A percentile compares a stretch with the other conserved stretches of the same genome.
phyloP scores from a whole-genome alignment of 2,113 vertebrate genomes.

The Corvus cornix region DNA sequence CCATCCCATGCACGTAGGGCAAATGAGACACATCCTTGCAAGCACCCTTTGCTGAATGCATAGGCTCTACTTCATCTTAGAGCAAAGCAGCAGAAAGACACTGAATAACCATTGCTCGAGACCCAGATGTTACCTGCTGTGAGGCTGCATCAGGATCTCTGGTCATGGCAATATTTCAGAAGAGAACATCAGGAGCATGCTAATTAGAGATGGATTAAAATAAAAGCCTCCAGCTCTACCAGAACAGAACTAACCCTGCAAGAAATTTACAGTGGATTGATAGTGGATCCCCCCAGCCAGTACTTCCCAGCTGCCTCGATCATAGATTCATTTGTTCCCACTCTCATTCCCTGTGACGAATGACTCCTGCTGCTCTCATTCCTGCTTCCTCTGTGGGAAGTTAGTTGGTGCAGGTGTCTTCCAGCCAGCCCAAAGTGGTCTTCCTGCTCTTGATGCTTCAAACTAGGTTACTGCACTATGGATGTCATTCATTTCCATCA shows the following conservation, averaged over 20 bases:
- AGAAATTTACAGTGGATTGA: neutral
- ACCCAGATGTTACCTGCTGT: neutral
- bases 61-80: neutral
- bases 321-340: neutral
- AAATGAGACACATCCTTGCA: neutral
- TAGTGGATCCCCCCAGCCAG: neutral
- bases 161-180: neutral
- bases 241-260: neutral
- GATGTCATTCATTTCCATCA: neutral
- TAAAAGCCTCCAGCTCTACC: neutral
- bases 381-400: neutral
- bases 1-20: fast-evolving
- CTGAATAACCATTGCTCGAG: neutral
- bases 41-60: neutral
- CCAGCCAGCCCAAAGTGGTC: neutral
- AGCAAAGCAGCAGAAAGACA: neutral
- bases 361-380: neutral
- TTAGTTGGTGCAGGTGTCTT: neutral
- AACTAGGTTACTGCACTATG: no score
- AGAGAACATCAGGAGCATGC: neutral
- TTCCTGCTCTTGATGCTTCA: neutral
- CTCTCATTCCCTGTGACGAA: neutral
- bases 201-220: neutral
- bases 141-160: neutral
- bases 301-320: neutral